A percentile compares a stretch with the other conserved stretches of the same genome.
Conservation (phyloP, 2,888 invertebrate species). For the Chymomyza caudatula region DNA sequence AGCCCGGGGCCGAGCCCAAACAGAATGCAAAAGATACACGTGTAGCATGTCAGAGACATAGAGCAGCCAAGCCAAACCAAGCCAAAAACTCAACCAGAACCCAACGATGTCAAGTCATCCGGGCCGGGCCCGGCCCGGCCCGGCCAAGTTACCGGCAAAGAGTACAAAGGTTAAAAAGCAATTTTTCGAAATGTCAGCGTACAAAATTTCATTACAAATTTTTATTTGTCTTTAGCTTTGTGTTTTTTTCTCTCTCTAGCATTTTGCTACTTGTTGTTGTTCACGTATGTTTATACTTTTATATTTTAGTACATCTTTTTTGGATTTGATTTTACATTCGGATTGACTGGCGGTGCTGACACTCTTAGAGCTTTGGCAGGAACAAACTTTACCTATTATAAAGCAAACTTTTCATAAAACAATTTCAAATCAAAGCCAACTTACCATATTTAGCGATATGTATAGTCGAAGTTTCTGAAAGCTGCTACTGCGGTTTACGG, state of each 20-base stretch:
- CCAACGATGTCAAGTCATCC: background rate
- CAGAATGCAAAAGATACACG: slow-evolving; percentile 53
- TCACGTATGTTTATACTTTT: too few species aligned
- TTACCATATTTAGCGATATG: too few species aligned
- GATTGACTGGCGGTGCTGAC: too few species aligned
- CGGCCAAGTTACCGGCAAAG: background rate
- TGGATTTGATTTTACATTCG: too few species aligned
- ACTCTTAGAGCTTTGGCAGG: too few species aligned
- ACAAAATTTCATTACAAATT: slow-evolving; percentile 72
- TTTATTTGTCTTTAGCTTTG: slow-evolving; percentile 62
- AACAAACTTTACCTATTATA: too few species aligned
- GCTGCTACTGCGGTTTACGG: too few species aligned
- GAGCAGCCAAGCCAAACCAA: slow-evolving; percentile 13
- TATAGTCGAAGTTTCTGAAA: background rate
- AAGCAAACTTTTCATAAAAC: too few species aligned
- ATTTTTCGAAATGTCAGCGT: slow-evolving; percentile 69
- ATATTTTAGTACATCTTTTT: too few species aligned
- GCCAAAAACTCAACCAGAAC: background rate
- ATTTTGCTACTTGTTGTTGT: too few species aligned
- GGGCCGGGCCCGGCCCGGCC: background rate
- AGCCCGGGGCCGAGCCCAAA: background rate
- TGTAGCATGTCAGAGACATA: slow-evolving; percentile 67
- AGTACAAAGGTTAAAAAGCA: slow-evolving; percentile 67
- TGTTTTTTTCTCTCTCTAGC: slow-evolving; percentile 10
- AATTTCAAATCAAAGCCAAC: too few species aligned